Evolutionary conservation across 2,888 invertebrate species (phyloP), one percentile per base, ranked within the genome.

Genomic region (Sympetrum striolatum): DNA sequence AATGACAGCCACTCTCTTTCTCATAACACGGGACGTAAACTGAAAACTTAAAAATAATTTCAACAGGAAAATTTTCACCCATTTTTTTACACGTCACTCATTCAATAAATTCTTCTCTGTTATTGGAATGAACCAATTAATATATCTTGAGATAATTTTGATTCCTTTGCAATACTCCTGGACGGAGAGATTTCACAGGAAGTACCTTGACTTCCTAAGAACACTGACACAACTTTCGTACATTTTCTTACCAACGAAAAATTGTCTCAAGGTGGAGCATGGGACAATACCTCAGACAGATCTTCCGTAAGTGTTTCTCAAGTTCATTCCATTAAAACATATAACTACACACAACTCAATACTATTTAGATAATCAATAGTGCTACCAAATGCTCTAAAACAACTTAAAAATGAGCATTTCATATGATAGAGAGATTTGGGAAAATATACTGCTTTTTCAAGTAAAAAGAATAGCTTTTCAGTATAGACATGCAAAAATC

Each of bases 111-210:
- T 86, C 60, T 64, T 86, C 37, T 60, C 58, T 37, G n/a, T 86
- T 64, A 73, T 31, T 73, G 73, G 86, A 82, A 60, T 86, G 86
- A 64, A 73, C 60, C 14, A 86, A 60, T 60, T 58, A 86, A 37
- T 86, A 37, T 37, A 37, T 86, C 86, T 64, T 86, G 37, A 35
- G 37, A 86, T 60, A 86, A 86, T 86, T 86, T 86, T 86, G 86
- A 86, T 86, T 86, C 86, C 86, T 86, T 86, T 86, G 86, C 86
- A 86, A 86, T 86, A 86, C 86, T 86, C 86, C 86, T 86, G 86
- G 86, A 86, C 86, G 86, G 86, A 86, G 86, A 86, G n/a, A 86
- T 86, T 60, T 86, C 64, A 60, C 35, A 60, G 86, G 86, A 86
- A 60, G 86, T 60, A 86, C 60, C 60, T 60, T 37, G 60, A 58